Evolutionary conservation across 2,888 invertebrate genomes (phyloP), one percentile per base, ranked within the genome.

Genomic region (Metacarcinus magister): DNA sequence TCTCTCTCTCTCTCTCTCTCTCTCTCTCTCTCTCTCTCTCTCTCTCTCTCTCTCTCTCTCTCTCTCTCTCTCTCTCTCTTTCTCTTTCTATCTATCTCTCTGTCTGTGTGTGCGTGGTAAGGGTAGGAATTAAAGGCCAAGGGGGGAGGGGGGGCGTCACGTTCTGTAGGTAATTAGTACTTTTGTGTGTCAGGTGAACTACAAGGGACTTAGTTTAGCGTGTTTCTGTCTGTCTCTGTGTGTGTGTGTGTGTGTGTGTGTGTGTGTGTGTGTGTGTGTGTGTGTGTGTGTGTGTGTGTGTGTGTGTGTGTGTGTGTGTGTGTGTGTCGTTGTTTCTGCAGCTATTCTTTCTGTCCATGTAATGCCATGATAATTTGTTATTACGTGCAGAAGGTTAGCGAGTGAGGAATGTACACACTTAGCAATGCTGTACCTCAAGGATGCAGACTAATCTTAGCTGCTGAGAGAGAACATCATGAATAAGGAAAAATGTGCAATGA

Each of bases 1-100:
- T 91, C 44, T 91, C 43, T 91, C 91, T 91, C 39, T 90, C 90
- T 90, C 39, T 90, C 90, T 90, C 39, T 90, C 90, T 90, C 39
- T 43, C 90, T 87, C 32, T 46, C 46, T 46, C 46, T 46, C 46
- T 46, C 46, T 46, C 46, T 46, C 46, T 46, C 46, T 46, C 46
- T 46, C 46, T 46, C 46, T 46, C 46, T 46, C 46, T 46, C 46
- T 46, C 46, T 46, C 46, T 46, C 46, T 46, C 46, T 46, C 46
- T 46, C 46, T 46, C 46, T 46, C 46, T 46, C 46, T 46, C 46
- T 60, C 60, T 60, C 67, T 67, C 67, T 67, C 67, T 54, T 10
- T 3, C 13, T 54, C 10, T 1, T 54, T 16, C n/a, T n/a, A n/a
- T n/a, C n/a, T n/a, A n/a, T n/a, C n/a, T n/a, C n/a, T n/a, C n/a